Conservation (phyloP, 2,797 vertebrate species). For the Caiman crocodilus region DNA sequence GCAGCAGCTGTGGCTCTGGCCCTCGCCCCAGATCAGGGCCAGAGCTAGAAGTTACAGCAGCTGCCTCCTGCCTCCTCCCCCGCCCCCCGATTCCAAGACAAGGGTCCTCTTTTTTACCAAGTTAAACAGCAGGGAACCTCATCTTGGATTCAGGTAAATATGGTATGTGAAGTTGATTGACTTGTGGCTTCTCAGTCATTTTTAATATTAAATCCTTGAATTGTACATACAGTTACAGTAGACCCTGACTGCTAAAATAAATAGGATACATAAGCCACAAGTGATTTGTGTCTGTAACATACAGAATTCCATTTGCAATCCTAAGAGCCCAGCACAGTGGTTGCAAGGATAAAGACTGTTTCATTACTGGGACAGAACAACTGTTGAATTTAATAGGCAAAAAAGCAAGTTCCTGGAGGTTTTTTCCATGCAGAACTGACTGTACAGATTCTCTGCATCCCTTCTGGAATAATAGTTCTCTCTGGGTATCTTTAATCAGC, state of each 20-base stretch:
- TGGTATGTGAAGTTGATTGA: background rate
- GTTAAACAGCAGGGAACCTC: too few relatives aligned
- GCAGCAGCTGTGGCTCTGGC: too few relatives aligned
- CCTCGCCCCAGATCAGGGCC: too few relatives aligned
- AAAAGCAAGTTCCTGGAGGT: background rate
- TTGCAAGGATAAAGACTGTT: slow-evolving; percentile 57
- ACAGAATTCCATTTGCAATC: slow-evolving; percentile 39
- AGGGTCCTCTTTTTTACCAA: too few relatives aligned
- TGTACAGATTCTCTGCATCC: slow-evolving; percentile 1
- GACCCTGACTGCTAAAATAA: slow-evolving; percentile 15
- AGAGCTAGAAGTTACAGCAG: too few relatives aligned
- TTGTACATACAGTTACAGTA: background rate
- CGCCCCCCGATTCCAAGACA: too few relatives aligned
- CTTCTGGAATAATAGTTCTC: slow-evolving; percentile 16
- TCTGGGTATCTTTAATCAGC: background rate
- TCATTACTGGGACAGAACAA: slow-evolving; percentile 22
- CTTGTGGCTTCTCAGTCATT: slow-evolving; percentile 4
- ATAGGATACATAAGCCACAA: slow-evolving; percentile 35
- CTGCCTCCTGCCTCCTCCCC: too few relatives aligned
- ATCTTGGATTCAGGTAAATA: too few relatives aligned
- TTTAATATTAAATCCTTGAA: slow-evolving; percentile 29
- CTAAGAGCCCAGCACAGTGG: background rate
- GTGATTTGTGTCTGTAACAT: slow-evolving; percentile 43
- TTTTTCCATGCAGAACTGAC: background rate
- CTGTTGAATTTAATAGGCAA: slow-evolving; percentile 33